Evolutionary conservation across 1,140 invertebrate genomes (phyloP).

Genomic region (Drosophila tropicalis): DNA sequence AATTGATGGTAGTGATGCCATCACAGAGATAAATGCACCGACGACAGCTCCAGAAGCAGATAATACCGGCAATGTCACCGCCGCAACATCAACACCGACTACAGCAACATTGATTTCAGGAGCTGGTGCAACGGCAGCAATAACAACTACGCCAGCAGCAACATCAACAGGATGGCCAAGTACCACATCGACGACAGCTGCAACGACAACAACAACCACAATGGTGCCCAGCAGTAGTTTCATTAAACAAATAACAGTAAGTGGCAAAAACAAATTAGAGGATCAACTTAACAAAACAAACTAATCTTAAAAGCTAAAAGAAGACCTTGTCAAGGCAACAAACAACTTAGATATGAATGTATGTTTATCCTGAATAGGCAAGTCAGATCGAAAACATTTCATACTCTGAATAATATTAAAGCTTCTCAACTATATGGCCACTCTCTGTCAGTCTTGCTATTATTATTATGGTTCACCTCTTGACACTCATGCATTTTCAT

Average conservation of each 20-base stretch:
- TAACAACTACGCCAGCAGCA: constrained; percentile 35
- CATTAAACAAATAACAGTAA: constrained; percentile 82
- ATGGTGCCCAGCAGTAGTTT: constrained; percentile 75
- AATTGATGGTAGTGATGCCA: constrained; percentile 51
- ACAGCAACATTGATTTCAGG: constrained; percentile 31
- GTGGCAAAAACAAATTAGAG: constrained; percentile 38
- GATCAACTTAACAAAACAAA: too few relatives aligned
- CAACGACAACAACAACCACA: constrained; percentile 58
- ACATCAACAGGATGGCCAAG: constrained; percentile 10
- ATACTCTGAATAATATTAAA: neutral
- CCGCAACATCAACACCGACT: constrained; percentile 12
- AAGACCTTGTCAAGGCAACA: neutral
- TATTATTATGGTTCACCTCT: constrained; percentile 1
- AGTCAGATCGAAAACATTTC: neutral
- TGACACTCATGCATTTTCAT: constrained; percentile 38
- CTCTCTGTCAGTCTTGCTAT: neutral
- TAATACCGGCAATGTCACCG: neutral
- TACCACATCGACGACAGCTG: constrained; percentile 27
- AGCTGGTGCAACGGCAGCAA: constrained; percentile 21
- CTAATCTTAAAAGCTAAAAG: neutral
- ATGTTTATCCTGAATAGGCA: too few relatives aligned
- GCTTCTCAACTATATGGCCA: neutral
- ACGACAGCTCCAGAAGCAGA: constrained; percentile 12
- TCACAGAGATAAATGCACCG: constrained; percentile 33
- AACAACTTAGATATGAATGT: neutral